A percentile compares a stretch with the other conserved stretches of the same genome.
phyloP scores from a whole-genome alignment of 2,888 invertebrate species.

The Drymonia ruficornis region DNA sequence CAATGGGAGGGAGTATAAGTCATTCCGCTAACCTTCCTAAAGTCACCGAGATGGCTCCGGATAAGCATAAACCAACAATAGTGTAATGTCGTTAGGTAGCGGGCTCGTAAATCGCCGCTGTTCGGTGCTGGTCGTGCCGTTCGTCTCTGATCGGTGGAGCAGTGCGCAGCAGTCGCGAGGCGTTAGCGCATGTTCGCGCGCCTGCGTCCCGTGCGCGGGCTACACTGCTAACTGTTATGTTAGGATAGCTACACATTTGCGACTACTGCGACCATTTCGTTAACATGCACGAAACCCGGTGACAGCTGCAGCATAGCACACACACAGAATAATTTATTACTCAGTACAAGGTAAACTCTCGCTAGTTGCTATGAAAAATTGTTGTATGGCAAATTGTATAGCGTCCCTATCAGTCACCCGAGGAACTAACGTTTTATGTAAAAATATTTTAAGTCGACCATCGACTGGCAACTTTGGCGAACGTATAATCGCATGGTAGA shows the following conservation, averaged over 20 bases:
- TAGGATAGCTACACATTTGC: conserved; percentile 3
- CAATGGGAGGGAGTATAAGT: not conserved
- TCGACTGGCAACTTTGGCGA: no score
- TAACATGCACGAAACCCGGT: no score
- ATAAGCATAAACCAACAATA: not conserved
- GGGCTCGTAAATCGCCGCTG: not conserved
- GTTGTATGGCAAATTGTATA: no score
- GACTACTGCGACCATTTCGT: conserved; percentile 2
- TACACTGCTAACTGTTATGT: conserved; percentile 5
- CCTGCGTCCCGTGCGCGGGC: not conserved
- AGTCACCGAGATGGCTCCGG: not conserved
- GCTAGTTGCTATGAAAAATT: no score
- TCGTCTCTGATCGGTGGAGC: not conserved
- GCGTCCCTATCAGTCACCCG: no score
- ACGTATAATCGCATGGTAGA: no score
- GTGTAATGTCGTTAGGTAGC: not conserved
- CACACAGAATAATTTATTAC: no score
- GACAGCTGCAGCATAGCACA: no score
- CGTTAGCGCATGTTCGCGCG: conserved; percentile 10
- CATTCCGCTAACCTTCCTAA: not conserved
- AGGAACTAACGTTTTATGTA: no score
- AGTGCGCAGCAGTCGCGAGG: not conserved
- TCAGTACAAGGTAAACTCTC: no score
- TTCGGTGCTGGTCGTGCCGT: no score
- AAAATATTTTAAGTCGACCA: no score